Conservation (phyloP, 2,797 vertebrate species). For the Melanogrammus aeglefinus region DNA sequence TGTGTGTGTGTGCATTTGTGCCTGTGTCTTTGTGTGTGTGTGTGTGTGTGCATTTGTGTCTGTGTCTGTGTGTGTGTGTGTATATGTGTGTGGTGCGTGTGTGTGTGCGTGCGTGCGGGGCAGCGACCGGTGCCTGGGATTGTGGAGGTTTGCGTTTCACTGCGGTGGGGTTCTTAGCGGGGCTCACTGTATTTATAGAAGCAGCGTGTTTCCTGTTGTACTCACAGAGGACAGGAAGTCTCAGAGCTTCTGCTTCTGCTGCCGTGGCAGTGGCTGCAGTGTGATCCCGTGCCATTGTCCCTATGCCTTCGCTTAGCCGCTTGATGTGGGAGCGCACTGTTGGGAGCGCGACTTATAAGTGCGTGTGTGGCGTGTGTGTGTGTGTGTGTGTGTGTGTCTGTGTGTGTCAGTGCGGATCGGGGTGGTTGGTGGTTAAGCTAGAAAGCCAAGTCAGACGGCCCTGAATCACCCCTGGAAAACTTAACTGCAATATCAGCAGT, state of each 20-base stretch:
- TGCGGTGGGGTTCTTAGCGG: neutral
- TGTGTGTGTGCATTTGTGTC: neutral
- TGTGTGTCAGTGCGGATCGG: neutral
- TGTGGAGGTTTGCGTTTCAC: neutral
- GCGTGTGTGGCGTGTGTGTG: neutral
- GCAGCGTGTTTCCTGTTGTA: neutral
- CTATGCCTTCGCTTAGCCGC: neutral
- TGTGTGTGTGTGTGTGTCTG: too few relatives aligned
- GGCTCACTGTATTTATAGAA: neutral
- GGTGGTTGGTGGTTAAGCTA: slow-evolving; percentile 43
- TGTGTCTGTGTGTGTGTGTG: neutral
- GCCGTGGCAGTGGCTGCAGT: neutral
- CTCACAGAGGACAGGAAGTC: slow-evolving; percentile 4
- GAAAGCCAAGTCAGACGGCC: slow-evolving; percentile 59
- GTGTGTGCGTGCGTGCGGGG: neutral
- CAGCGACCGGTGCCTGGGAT: neutral
- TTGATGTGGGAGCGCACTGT: neutral
- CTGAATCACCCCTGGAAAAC: slow-evolving; percentile 61
- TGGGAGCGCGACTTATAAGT: neutral
- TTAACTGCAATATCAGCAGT: slow-evolving; percentile 73
- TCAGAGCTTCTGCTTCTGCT: neutral
- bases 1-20: neutral
- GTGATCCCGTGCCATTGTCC: neutral
- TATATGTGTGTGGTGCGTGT: neutral
- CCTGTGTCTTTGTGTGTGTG: too few relatives aligned